phyloP scores from a whole-genome alignment of 1,140 invertebrate species.

The Pollicipes pollicipes region DNA sequence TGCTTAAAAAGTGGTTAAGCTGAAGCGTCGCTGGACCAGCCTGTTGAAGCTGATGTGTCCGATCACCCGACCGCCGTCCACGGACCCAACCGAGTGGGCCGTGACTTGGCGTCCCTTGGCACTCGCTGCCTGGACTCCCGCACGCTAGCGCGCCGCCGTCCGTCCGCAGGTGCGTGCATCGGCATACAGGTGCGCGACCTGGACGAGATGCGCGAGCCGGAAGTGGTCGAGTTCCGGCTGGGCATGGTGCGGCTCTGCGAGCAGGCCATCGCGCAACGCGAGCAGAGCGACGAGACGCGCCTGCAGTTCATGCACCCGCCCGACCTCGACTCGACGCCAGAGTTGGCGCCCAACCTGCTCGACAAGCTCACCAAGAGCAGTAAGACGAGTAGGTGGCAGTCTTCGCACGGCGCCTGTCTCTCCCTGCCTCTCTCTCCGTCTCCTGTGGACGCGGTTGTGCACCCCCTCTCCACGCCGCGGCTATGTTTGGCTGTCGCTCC shows the following conservation, averaged over 20 bases:
- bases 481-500: too few relatives aligned
- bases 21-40: too few relatives aligned
- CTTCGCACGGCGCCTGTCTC: not conserved
- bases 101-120: too few relatives aligned
- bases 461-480: too few relatives aligned
- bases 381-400: not conserved
- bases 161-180: slow-evolving; percentile 29
- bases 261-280: not conserved
- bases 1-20: too few relatives aligned
- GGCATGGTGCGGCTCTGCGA: slow-evolving; percentile 30
- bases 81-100: too few relatives aligned
- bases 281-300: not conserved
- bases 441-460: too few relatives aligned
- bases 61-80: too few relatives aligned
- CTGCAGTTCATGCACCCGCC: not conserved
- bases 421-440: too few relatives aligned
- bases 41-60: too few relatives aligned
- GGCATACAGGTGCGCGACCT: slow-evolving; percentile 36
- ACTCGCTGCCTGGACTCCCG: too few relatives aligned
- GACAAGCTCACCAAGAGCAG: not conserved
- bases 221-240: slow-evolving; percentile 35
- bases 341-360: not conserved
- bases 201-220: slow-evolving; percentile 34
- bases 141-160: too few relatives aligned
- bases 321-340: not conserved